These are phyloP conservation scores for Sebastolobus alascanus DNA, from an alignment of 2,797 vertebrate genomes.

Conservation along the genomic window DNA sequence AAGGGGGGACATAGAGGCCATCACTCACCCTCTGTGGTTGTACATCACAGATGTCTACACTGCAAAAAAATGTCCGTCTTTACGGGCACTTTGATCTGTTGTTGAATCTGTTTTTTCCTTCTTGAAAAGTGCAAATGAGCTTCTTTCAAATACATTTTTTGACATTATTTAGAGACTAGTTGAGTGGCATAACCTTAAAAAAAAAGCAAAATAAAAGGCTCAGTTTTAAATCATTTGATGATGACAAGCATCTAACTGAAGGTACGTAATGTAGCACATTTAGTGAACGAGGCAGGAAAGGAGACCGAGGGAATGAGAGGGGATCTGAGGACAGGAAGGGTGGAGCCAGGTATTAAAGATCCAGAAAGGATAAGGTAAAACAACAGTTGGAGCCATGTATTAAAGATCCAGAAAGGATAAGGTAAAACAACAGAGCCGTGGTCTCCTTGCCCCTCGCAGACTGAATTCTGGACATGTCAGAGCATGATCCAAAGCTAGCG, in stretches of 20 bases:
- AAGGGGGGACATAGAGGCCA: conserved; percentile 55
- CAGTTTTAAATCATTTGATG: neutral
- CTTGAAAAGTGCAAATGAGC: neutral
- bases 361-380: conserved; percentile 42
- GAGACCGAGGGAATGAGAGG: neutral
- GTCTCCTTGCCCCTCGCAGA: conserved; percentile 23
- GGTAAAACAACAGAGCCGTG: conserved; percentile 35
- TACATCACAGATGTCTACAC: conserved; percentile 43
- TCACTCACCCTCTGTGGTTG: conserved; percentile 58
- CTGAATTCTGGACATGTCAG: conserved; percentile 46
- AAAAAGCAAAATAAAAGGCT: neutral
- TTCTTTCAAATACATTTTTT: neutral
- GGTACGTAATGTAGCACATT: neutral
- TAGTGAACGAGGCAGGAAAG: neutral
- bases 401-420: conserved; percentile 45
- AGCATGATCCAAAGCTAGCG: conserved; percentile 9
- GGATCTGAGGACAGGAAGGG: conserved; percentile 46
- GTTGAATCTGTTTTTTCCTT: neutral
- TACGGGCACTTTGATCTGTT: neutral
- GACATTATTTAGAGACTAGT: neutral
- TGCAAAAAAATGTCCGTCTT: conserved; percentile 43
- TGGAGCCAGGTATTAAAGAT: conserved; percentile 51
- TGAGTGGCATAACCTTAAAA: neutral
- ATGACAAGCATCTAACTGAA: neutral
- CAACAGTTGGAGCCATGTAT: conserved; percentile 43